A percentile compares a stretch with the other conserved stretches of the same genome.
Conservation (phyloP, 1,140 invertebrate species). For the Diorhabda elongata region DNA sequence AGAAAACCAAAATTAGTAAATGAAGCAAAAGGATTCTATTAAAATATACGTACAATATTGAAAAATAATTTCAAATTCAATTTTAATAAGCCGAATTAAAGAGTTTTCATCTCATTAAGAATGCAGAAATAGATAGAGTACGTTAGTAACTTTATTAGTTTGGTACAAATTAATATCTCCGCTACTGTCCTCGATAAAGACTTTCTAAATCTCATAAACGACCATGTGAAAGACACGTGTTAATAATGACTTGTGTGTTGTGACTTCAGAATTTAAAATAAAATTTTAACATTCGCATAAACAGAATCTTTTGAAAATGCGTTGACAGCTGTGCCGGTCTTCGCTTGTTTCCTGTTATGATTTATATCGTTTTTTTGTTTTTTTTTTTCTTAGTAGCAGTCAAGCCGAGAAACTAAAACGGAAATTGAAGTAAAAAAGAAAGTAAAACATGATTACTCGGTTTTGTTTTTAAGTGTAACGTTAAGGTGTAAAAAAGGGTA, state of each 20-base stretch:
- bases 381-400: neutral
- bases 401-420: neutral
- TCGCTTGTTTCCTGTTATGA: neutral
- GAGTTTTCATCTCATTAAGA: no score
- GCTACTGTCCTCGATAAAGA: neutral
- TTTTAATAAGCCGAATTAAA: no score
- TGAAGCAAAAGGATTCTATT: no score
- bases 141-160: no score
- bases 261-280: slow-evolving; percentile 1
- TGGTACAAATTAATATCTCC: neutral
- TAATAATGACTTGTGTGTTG: slow-evolving; percentile 1
- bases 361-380: neutral
- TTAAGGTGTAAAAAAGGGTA: no score
- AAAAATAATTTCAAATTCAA: no score
- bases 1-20: no score
- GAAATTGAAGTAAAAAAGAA: neutral
- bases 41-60: no score
- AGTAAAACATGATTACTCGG: neutral
- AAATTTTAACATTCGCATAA: neutral
- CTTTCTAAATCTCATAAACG: neutral
- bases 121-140: no score
- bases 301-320: slow-evolving; percentile 2
- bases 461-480: neutral
- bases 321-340: neutral
- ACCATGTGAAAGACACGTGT: neutral